Base-by-base conservation (phyloP, 2,888 invertebrate species). In the Trachelus iudaicus region DNA sequence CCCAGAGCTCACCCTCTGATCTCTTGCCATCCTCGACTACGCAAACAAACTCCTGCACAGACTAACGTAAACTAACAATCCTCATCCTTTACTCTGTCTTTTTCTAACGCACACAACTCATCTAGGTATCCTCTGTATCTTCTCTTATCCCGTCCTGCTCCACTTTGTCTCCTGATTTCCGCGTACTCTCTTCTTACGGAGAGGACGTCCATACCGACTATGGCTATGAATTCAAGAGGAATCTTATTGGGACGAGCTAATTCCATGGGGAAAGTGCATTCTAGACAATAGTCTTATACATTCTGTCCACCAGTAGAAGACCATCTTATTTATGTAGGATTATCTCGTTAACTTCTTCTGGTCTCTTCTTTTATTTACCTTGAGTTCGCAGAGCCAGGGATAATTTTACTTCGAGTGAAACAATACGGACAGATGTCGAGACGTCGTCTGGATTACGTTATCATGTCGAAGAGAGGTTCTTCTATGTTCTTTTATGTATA, bases 1-100 rank as follows among this genome's bases (percentile, higher is more conserved):
- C 80, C 81, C 79, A 77, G 71, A 33, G 31, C 31, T 71, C 71
- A 33, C 40, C 40, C 40, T 56, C 40, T 56, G 40, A 56, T 56
- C 40, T 23, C 40, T 56, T 56, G 23, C 40, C 40, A 56, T 56
- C 40, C 23, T 71, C 31, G 71, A 71, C 71, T 71, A 33, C 71
- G 71, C 71, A 71, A 71, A 71, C 71, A 71, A 71, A 71, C 71
- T 71, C 71, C 40, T 56, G 40, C 40, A 56, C 33, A 15, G 71
- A 71, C 71, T 71, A 71, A 71, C 71, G 71, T 71, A 71, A 71
- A 30, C 71, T 71, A 71, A 71, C 71, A 34, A 71, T 34, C 71
- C 71, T 71, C 31, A 31, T 71, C 71, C 40, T 56, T 56, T 56
- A 23, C 23, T 15, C 40, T 15, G 40, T 56, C 40, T 56, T 9